Evolutionary conservation across 2,888 invertebrate genomes (phyloP).

Genomic region (Dicyrtomina minuta): DNA sequence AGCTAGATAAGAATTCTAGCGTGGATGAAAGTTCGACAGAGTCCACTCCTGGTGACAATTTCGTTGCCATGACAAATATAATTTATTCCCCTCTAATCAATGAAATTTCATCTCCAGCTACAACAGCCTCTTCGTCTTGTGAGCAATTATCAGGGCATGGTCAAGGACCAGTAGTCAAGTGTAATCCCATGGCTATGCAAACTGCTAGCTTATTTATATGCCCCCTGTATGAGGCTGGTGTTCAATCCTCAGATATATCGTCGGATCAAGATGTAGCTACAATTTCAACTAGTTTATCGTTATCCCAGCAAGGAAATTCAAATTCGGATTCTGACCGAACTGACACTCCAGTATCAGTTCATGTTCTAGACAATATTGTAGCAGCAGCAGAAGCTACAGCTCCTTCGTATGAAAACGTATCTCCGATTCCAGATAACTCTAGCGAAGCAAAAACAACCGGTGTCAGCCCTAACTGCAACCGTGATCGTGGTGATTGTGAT

Average conservation of each 20-base stretch:
- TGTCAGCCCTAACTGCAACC: background rate
- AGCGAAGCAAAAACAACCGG: no score
- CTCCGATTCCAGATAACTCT: background rate
- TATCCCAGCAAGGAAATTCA: background rate
- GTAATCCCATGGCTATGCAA: conserved; percentile 36
- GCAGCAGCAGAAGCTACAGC: no score
- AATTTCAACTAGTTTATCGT: background rate
- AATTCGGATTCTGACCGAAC: background rate
- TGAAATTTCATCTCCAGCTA: conserved; percentile 45
- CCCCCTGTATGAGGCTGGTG: conserved; percentile 50
- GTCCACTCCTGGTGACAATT: conserved; percentile 46
- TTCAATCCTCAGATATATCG: conserved; percentile 24
- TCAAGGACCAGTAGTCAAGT: background rate
- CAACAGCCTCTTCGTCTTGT: conserved; percentile 34
- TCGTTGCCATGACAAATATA: conserved; percentile 47
- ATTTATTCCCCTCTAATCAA: conserved; percentile 52
- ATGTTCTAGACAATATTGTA: background rate
- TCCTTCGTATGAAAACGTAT: conserved; percentile 6
- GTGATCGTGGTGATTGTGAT: background rate
- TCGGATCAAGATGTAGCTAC: background rate
- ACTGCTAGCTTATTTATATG: conserved; percentile 44
- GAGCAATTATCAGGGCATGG: background rate
- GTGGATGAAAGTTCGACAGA: conserved; percentile 52
- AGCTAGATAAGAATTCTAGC: conserved; percentile 52
- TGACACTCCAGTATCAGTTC: conserved; percentile 5